Evolutionary conservation across 2,888 invertebrate genomes (phyloP).

Genomic region (Drosophila atripex): DNA sequence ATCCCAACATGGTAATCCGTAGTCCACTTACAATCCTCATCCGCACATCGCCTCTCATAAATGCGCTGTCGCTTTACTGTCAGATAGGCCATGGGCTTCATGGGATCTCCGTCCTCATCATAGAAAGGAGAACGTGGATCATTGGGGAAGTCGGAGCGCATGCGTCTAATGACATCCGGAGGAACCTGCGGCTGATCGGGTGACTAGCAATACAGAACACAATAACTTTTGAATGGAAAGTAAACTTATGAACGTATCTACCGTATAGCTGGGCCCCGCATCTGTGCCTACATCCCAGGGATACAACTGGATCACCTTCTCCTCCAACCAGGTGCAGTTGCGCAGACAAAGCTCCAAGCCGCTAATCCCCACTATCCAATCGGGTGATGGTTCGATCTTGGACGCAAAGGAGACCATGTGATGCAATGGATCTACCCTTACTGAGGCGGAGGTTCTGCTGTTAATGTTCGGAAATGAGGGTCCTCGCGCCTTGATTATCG

Average conservation of each 20-base stretch:
- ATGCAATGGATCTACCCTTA: slow-evolving; percentile 94
- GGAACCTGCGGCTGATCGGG: slow-evolving; percentile 93
- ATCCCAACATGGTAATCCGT: neutral
- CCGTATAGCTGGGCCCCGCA: slow-evolving; percentile 93
- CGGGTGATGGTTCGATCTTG: slow-evolving; percentile 98
- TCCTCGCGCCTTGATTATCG: slow-evolving; percentile 97
- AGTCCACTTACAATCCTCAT: slow-evolving; percentile 78
- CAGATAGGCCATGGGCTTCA: slow-evolving; percentile 95
- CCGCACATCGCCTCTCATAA: slow-evolving; percentile 91
- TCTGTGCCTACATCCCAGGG: slow-evolving; percentile 99
- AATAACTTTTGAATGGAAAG: neutral
- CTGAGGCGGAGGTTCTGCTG: slow-evolving; percentile 92
- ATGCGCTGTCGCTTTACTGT: slow-evolving; percentile 91
- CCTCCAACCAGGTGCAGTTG: slow-evolving; percentile 96
- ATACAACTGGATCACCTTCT: slow-evolving; percentile 92
- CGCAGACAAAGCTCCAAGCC: slow-evolving; percentile 94
- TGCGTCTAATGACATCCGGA: slow-evolving; percentile 92
- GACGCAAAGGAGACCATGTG: slow-evolving; percentile 97
- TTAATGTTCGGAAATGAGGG: slow-evolving; percentile 94
- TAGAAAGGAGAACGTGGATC: slow-evolving; percentile 96
- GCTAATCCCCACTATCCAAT: slow-evolving; percentile 98
- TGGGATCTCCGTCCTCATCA: slow-evolving; percentile 89
- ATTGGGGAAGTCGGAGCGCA: slow-evolving; percentile 93
- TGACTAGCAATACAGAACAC: slow-evolving; percentile 84
- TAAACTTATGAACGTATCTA: slow-evolving; percentile 45